These are phyloP conservation scores for Drosophila orosa DNA, from an alignment of 1,140 invertebrate genomes.

Conservation along the genomic window DNA sequence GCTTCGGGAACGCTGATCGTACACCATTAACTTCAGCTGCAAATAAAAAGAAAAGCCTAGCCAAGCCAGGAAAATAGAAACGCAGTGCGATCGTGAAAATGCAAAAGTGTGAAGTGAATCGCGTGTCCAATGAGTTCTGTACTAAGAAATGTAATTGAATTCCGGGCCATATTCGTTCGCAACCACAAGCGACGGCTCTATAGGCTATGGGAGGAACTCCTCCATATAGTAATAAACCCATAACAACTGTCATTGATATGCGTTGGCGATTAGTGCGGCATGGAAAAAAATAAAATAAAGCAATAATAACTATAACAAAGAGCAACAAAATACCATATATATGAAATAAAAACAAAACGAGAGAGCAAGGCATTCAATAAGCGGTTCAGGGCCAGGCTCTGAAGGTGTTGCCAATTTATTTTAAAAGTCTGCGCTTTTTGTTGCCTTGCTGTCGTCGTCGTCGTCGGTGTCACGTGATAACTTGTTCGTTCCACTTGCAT, in stretches of 20 bases:
- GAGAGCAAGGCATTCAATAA: constrained; percentile 69
- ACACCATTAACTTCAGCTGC: constrained; percentile 9
- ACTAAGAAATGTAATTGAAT: constrained; percentile 46
- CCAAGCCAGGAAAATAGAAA: constrained; percentile 26
- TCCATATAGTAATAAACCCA: constrained; percentile 7
- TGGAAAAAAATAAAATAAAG: constrained; percentile 23
- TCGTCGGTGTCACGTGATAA: constrained; percentile 62
- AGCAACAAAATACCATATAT: constrained; percentile 26
- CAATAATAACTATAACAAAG: constrained; percentile 14
- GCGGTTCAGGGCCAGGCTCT: constrained; percentile 72
- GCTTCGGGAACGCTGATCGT: constrained; percentile 33
- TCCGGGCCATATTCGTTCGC: constrained; percentile 28
- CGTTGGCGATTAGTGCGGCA: constrained; percentile 33
- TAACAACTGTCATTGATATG: constrained; percentile 39
- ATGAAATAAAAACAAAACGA: constrained; percentile 28
- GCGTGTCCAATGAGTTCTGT: constrained; percentile 33
- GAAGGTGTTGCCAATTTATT: constrained; percentile 80
- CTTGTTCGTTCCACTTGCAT: constrained; percentile 75
- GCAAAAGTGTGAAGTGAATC: constrained; percentile 47
- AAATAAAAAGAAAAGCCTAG: constrained; percentile 14
- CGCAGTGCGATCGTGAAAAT: constrained; percentile 28
- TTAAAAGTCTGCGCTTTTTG: constrained; percentile 62
- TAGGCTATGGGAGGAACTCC: constrained; percentile 7
- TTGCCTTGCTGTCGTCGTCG: constrained; percentile 40
- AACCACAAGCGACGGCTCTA: constrained; percentile 19